Percentiles rank a stretch among this genome's conserved stretches.
Conservation (phyloP, 2,888 invertebrate genomes). For the Agonopterix arenella region DNA sequence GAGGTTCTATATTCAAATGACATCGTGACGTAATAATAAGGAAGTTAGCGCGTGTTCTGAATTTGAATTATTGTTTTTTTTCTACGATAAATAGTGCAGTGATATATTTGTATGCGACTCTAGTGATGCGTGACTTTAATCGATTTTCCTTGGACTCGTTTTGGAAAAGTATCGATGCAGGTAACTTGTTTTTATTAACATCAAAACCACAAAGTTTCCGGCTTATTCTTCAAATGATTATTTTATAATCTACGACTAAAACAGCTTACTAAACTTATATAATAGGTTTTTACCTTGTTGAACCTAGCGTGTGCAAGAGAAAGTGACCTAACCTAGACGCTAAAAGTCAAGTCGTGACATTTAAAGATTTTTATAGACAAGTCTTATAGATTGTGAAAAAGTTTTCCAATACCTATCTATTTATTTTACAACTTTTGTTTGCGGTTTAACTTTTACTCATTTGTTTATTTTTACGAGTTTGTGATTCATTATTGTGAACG, state of each 20-base stretch:
- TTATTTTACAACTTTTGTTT: no score
- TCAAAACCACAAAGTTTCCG: background rate
- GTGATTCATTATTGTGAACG: no score
- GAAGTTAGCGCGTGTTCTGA: conserved; percentile 10
- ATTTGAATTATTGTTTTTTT: conserved; percentile 9
- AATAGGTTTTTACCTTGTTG: conserved; percentile 16
- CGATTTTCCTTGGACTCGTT: conserved; percentile 25
- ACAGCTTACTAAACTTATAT: background rate
- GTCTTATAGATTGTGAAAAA: no score
- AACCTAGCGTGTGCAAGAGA: conserved; percentile 18
- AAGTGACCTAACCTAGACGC: conserved; percentile 36
- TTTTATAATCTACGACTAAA: no score
- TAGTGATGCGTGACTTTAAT: conserved; percentile 40
- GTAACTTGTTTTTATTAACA: conserved; percentile 18
- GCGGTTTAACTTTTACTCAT: background rate
- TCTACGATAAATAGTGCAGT: conserved; percentile 9
- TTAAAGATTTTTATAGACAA: background rate
- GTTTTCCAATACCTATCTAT: no score
- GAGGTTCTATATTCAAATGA: conserved; percentile 9
- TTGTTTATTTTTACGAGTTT: background rate
- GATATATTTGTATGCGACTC: conserved; percentile 21
- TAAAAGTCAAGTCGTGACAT: conserved; percentile 30
- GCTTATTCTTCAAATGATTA: background rate
- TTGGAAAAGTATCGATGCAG: conserved; percentile 52
- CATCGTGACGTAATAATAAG: conserved; percentile 17